Conservation (phyloP, 2,113 vertebrate genomes). For the Meriones unguiculatus region DNA sequence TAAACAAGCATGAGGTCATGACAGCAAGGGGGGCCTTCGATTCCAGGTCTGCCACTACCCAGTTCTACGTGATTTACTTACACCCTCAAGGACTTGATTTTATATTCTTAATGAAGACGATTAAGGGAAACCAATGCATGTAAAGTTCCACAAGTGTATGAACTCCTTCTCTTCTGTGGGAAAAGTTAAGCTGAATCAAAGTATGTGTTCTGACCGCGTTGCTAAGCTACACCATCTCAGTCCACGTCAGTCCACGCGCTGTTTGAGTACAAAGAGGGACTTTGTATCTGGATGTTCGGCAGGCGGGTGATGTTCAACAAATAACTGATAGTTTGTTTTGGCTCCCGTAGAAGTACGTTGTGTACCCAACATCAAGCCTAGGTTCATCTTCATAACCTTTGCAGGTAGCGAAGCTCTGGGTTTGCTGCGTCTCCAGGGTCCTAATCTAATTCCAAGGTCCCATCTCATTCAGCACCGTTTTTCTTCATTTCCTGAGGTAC, state of each 20-base stretch:
- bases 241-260: not conserved
- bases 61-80: not conserved
- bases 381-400: conserved; percentile 44
- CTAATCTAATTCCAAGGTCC: conserved; percentile 9
- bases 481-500: conserved; percentile 53
- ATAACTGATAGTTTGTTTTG: conserved; percentile 72
- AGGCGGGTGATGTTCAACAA: conserved; percentile 25
- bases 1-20: conserved; percentile 18
- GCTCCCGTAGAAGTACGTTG: conserved; percentile 55
- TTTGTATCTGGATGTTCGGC: conserved; percentile 66
- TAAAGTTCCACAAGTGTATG: not conserved
- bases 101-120: conserved; percentile 17
- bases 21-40: not conserved
- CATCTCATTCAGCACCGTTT: not conserved
- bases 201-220: not conserved
- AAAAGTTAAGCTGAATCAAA: not conserved
- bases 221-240: not conserved
- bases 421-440: not conserved
- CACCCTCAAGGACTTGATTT: conserved; percentile 14
- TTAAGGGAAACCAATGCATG: not conserved
- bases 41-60: conserved; percentile 25
- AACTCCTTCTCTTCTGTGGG: not conserved
- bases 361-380: not conserved
- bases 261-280: conserved; percentile 53
- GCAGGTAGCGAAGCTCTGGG: not conserved